Evolutionary conservation across 2,888 invertebrate species (phyloP).

Genomic region (Xestia xanthographa): DNA sequence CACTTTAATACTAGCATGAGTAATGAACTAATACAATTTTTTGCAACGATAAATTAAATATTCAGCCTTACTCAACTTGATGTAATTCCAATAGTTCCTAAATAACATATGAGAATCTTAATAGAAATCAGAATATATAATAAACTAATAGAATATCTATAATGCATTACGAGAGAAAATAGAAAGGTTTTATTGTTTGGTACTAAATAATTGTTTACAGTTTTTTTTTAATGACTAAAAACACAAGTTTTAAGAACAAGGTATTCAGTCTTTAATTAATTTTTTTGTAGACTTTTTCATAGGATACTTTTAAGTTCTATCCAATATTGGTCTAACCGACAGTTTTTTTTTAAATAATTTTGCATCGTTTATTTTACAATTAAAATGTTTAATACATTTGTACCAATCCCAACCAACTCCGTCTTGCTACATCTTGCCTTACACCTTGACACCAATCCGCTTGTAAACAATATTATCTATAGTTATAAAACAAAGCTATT

Average conservation of each 20-base stretch:
- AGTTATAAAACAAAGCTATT: neutral
- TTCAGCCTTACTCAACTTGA: neutral
- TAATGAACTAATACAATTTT: neutral
- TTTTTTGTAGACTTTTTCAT: neutral
- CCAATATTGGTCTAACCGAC: neutral
- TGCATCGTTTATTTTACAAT: neutral
- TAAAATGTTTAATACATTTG: neutral
- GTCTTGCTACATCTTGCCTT: constrained; percentile 29
- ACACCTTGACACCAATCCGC: constrained; percentile 7
- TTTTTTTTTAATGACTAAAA: neutral
- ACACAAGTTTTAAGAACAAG: neutral
- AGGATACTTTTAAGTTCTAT: neutral
- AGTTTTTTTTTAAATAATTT: neutral
- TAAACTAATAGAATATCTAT: constrained; percentile 1
- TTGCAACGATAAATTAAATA: neutral
- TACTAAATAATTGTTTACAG: too few relatives aligned
- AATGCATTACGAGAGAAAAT: constrained; percentile 14
- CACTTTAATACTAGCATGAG: neutral
- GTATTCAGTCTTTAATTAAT: neutral
- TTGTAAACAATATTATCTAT: neutral
- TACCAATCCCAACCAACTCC: neutral
- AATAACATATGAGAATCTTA: constrained; percentile 22
- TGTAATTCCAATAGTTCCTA: constrained; percentile 48
- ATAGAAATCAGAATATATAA: constrained; percentile 3
- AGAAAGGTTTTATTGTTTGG: neutral